Evolutionary conservation across 2,888 invertebrate genomes (phyloP), one percentile per base, ranked within the genome.

Genomic region (Scrobipalpa atriplicella): DNA sequence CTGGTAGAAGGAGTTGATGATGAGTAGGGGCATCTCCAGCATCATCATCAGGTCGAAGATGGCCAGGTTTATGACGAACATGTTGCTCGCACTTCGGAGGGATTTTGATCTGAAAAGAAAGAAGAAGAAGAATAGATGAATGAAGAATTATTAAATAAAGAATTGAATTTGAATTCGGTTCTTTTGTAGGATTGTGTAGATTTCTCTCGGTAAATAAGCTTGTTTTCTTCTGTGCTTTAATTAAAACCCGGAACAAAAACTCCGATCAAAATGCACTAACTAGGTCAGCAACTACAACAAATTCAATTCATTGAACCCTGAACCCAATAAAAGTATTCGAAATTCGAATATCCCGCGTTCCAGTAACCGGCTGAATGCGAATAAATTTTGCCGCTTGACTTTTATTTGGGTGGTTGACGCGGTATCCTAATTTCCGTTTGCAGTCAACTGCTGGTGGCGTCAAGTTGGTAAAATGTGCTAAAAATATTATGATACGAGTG

Each of bases 1-100:
- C 78, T 95, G 94, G 72, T 94, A 78, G 76, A 94, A 94, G 0
- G 95, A 94, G 84, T 94, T 95, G 10, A 93, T 68, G 75, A 95
- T 89, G 67, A 95, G 92, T 73, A 95, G 83, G 0, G 95, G 95
- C 92, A 95, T 95, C 79, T 95, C 95, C 8, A 93, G 6, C 90
- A 94, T 94, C 96, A 96, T 96, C 78, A 94, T 89, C 58, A 95
- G 80, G 81, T 96, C 96, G 80, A 95, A 95, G 29, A 96, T 72
- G 0, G 96, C 95, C 74, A 96, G 82, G 87, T 96, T 96, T 36
- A 95, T 93, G 9, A 96, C 94, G 73, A 96, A 94, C 87, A 95
- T 91, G 84, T 96, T 96, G 73, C 95, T 95, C 0, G 96, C 94
- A 16, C 95, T 95, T 18, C 95, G 93, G 39, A 96, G 87, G 1